Evolutionary conservation across 2,797 vertebrate genomes (phyloP), one percentile per base, ranked within the genome.

Genomic region (Otus scops): DNA sequence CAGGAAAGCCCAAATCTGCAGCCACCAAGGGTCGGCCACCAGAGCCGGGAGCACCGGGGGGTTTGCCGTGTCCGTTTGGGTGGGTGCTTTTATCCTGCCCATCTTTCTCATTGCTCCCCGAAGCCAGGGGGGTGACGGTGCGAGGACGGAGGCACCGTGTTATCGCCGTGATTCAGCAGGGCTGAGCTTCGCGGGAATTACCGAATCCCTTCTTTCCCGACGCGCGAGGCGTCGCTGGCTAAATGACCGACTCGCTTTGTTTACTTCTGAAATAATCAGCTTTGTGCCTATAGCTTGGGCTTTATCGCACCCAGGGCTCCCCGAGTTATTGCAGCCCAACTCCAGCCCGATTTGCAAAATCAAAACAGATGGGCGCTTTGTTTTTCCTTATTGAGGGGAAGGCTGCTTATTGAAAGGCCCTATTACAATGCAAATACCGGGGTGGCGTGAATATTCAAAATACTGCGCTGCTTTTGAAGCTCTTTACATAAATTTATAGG

Each of bases 361-460:
- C 77, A 64, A 89, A 91, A 48, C 88, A 82, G 93, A 95, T 93
- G 95, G 85, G 76, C 7, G 21, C 73, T 76, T 86, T 96, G 82
- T 96, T 92, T 94, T 94, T 83, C 75, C 71, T 86, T 77, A 16
- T 34, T 41, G 80, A 87, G 54, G 41, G 10, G 28, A 76, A 67
- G 91, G 92, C 67, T 80, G 93, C 64, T 81, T 26, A 48, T 69
- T 85, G 85, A 92, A 92, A 53, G 71, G 88, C 60, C 81, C 92
- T 23, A 82, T 94, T 68, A 13, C 53, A 9, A 89, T 91, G 79
- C 93, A 60, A 69, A 94, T 92, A 85, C 78, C 38, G 50, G 86
- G 43, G 48, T 26, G 85, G 50, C 24, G 86, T 94, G 84, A 88
- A 79, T 90, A 80, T 82, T 67, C 65, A 91, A 30, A 64, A 11